These are phyloP conservation scores for Novumbra hubbsi DNA, from an alignment of 2,797 vertebrate genomes.

Conservation along the genomic window DNA sequence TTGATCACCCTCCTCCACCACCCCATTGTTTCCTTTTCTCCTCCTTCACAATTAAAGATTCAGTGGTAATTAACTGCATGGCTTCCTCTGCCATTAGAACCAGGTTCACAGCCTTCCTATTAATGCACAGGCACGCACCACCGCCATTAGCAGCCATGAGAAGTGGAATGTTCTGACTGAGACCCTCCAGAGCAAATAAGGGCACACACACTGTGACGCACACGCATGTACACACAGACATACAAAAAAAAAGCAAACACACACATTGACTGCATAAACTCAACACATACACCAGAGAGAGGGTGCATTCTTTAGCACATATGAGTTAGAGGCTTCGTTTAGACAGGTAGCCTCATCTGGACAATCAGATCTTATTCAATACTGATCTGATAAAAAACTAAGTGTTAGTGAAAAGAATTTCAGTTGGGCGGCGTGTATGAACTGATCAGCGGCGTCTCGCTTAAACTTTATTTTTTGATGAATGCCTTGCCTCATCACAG, in stretches of 20 bases:
- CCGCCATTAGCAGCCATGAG: slow-evolving; percentile 79
- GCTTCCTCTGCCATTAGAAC: slow-evolving; percentile 87
- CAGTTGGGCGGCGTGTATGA: too few species aligned
- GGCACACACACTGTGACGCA: neutral
- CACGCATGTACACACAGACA: neutral
- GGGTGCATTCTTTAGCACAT: slow-evolving; percentile 7
- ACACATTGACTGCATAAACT: neutral
- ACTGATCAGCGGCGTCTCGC: too few species aligned
- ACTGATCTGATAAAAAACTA: too few species aligned
- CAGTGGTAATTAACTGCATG: slow-evolving; percentile 95
- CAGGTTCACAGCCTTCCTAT: slow-evolving; percentile 82
- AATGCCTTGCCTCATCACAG: too few species aligned
- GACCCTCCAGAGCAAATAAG: slow-evolving; percentile 71
- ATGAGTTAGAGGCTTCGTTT: neutral
- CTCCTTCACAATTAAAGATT: slow-evolving; percentile 81
- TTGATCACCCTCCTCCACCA: slow-evolving; percentile 26
- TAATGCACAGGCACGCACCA: slow-evolving; percentile 90
- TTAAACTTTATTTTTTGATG: too few species aligned
- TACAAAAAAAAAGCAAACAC: neutral
- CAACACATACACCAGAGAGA: slow-evolving; percentile 5
- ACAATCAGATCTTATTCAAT: too few species aligned
- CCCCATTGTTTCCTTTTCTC: slow-evolving; percentile 45
- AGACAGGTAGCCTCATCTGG: too few species aligned
- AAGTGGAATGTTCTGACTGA: slow-evolving; percentile 84
- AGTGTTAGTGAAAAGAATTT: too few species aligned